Percentiles rank a stretch among this genome's conserved stretches.
These are phyloP conservation scores for Oryzias sinensis DNA, from an alignment of 2,797 vertebrate species.

Conservation along the genomic window DNA sequence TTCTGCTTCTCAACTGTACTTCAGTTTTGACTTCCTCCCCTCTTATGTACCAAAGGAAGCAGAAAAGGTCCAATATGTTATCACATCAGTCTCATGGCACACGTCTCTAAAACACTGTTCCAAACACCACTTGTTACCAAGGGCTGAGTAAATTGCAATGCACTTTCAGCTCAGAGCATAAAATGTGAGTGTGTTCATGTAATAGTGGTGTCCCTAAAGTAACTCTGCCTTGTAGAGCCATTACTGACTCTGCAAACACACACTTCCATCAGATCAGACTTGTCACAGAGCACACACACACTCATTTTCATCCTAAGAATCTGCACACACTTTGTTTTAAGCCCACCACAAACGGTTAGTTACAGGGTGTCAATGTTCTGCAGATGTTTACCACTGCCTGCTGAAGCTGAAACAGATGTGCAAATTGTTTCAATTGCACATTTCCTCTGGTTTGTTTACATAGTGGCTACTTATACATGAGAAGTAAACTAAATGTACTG, in stretches of 20 bases:
- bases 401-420: slow-evolving; percentile 21
- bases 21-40: slow-evolving; percentile 19
- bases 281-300: slow-evolving; percentile 28
- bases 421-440: slow-evolving; percentile 42
- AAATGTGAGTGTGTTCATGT: slow-evolving; percentile 13
- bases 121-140: slow-evolving; percentile 69
- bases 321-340: slow-evolving; percentile 8
- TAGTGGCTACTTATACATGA: slow-evolving; percentile 26
- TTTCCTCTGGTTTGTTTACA: slow-evolving; percentile 53
- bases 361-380: slow-evolving; percentile 20
- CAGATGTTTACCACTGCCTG: slow-evolving; percentile 31
- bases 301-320: slow-evolving; percentile 4
- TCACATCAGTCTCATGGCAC: slow-evolving; percentile 61
- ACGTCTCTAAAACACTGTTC: slow-evolving; percentile 66
- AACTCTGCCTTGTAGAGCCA: slow-evolving; percentile 51
- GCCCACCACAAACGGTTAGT: slow-evolving; percentile 8
- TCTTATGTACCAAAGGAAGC: slow-evolving; percentile 41
- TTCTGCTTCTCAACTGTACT: slow-evolving; percentile 10
- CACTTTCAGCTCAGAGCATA: slow-evolving; percentile 3
- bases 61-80: slow-evolving; percentile 46
- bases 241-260: slow-evolving; percentile 51
- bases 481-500: slow-evolving; percentile 36
- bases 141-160: slow-evolving; percentile 62
- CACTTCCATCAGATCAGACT: slow-evolving; percentile 27
- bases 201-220: slow-evolving; percentile 36